Evolutionary conservation across 2,888 invertebrate genomes (phyloP).

Genomic region (Thalpophila matura): DNA sequence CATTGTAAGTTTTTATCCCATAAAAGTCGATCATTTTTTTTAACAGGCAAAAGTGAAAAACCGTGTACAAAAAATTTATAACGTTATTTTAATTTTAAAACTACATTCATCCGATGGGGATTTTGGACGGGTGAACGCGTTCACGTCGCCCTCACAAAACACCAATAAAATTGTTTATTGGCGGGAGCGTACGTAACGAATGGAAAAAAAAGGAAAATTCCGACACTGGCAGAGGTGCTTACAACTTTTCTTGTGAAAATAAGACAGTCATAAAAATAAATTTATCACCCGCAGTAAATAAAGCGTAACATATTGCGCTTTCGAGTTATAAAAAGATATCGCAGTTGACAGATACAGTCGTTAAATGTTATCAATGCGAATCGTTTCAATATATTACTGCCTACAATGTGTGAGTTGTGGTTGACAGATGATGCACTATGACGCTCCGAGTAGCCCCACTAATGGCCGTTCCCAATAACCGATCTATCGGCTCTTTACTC

Average conservation of each 20-base stretch:
- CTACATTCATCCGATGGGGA: slow-evolving; percentile 34
- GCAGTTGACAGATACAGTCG: slow-evolving; percentile 70
- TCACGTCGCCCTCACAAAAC: slow-evolving; percentile 65
- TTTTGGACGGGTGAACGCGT: slow-evolving; percentile 57
- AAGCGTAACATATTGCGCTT: slow-evolving; percentile 84
- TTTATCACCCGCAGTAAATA: slow-evolving; percentile 87
- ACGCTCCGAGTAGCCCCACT: background rate
- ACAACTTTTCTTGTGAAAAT: slow-evolving; percentile 81
- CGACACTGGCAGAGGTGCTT: slow-evolving; percentile 65
- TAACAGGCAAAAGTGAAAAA: slow-evolving; percentile 38
- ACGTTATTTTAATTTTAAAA: slow-evolving; percentile 46
- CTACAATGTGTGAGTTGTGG: slow-evolving; percentile 14
- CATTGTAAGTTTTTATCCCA: background rate
- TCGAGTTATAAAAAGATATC: slow-evolving; percentile 79
- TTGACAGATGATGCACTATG: background rate
- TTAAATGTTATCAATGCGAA: slow-evolving; percentile 72
- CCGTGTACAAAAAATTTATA: slow-evolving; percentile 42
- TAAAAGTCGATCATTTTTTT: background rate
- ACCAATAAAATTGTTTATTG: slow-evolving; percentile 85
- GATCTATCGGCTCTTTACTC: too few species aligned
- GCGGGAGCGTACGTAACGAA: slow-evolving; percentile 70
- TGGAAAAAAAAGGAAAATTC: slow-evolving; percentile 77
- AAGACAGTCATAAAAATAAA: slow-evolving; percentile 86
- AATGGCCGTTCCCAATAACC: too few species aligned
- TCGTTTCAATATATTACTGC: slow-evolving; percentile 35